Percentiles rank a stretch among this genome's conserved stretches.
Conservation (phyloP, 92 coral and sea anemone genomes). For the Epizoanthus illoricatus region DNA sequence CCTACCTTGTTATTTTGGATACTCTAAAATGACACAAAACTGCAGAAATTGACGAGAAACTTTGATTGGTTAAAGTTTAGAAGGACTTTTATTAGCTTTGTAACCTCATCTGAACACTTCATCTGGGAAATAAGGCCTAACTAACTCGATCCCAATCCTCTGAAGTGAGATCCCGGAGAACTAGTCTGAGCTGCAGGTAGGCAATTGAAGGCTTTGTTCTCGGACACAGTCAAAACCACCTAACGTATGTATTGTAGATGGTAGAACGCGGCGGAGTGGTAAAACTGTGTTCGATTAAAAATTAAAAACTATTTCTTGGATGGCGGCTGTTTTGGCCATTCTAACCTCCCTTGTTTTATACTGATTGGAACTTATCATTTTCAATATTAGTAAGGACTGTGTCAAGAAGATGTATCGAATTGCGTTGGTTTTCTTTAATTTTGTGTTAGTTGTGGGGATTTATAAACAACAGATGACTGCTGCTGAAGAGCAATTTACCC, state of each 20-base stretch:
- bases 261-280: background rate
- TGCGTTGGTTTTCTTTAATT: conserved; percentile 15
- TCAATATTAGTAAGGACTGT: background rate
- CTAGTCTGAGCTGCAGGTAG: conserved; percentile 13
- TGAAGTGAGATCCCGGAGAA: no score
- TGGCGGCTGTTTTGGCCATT: background rate
- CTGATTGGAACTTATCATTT: background rate
- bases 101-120: no score
- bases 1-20: no score
- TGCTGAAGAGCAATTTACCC: background rate
- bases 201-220: conserved; percentile 22
- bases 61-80: no score
- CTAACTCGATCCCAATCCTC: no score
- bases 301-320: conserved; percentile 13
- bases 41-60: no score
- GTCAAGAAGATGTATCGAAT: conserved; percentile 1
- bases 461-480: conserved; percentile 28
- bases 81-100: no score
- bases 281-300: conserved; percentile 8
- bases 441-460: background rate
- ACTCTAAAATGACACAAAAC: no score
- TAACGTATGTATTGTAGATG: background rate
- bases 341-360: background rate
- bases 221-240: background rate
- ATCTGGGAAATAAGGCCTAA: no score